A percentile compares a stretch with the other conserved stretches of the same genome.
phyloP scores from a whole-genome alignment of 2,888 invertebrate genomes.

The Caenorhabditis angaria region DNA sequence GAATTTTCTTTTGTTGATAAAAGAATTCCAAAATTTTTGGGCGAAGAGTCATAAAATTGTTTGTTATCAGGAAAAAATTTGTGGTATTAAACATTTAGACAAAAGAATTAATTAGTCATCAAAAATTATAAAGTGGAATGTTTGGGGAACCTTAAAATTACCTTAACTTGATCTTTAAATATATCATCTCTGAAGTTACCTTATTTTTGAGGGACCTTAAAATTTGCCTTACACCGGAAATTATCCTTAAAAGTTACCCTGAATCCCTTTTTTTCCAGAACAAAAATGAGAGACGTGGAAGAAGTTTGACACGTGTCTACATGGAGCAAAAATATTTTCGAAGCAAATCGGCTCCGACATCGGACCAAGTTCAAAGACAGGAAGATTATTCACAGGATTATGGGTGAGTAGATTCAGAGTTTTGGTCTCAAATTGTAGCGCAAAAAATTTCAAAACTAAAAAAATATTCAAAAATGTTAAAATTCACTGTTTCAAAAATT shows the following conservation, averaged over 20 bases:
- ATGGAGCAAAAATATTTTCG: conserved; percentile 45
- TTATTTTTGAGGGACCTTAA: neutral
- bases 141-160: neutral
- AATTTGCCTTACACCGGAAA: neutral
- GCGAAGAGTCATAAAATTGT: too few relatives aligned
- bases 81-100: too few relatives aligned
- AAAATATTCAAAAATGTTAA: too few relatives aligned
- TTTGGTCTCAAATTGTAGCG: too few relatives aligned
- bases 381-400: conserved; percentile 7
- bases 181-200: neutral
- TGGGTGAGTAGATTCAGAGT: too few relatives aligned
- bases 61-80: too few relatives aligned
- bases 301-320: conserved; percentile 47
- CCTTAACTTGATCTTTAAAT: neutral
- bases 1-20: too few relatives aligned
- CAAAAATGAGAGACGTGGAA: conserved; percentile 20
- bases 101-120: neutral
- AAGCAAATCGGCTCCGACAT: neutral
- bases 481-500: too few relatives aligned
- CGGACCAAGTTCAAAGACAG: conserved; percentile 1
- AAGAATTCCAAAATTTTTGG: neutral
- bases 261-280: neutral
- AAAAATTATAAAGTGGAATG: neutral
- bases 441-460: too few relatives aligned
- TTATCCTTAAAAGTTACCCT: neutral